Base-by-base conservation (phyloP, 23 tunicate species). In the Ascidia mentula region DNA sequence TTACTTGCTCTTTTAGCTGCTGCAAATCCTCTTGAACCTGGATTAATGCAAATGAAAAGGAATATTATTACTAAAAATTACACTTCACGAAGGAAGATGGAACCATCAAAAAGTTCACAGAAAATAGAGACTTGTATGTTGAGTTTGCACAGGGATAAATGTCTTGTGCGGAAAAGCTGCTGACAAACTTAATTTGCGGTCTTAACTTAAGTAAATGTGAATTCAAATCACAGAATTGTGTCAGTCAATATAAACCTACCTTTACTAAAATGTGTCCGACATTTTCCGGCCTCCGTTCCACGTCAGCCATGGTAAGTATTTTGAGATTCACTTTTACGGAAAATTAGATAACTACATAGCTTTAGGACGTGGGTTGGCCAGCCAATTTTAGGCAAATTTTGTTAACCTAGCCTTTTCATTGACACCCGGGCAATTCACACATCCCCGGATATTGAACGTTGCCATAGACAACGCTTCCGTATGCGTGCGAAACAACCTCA, bases 1-100 rank as follows among this genome's bases (percentile, higher is more conserved):
- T 84, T 31, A 87, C 37, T 72, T 92, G 91, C 20, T 87, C 86
- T 74, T 92, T 92, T 40, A 92, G 38, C 26, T 85, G 83, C 33
- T 79, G 83, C 35, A 92, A 61, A 38, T 92, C 89, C 45, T 92
- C 97, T 82, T 92, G 97, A 18, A 92, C 97, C 97, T 92, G 59
- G 45, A 69, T 6, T 28, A 71, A 71, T 7, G 17, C 34, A 9
- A 71, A 34, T 18, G 31, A 18, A 71, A 71, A 7, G 1, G 31
- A 28, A 34, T 33, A 71, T 18, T 69, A 69, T 3, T 33, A 71
- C 39, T 3, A 34, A 3, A 18, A 34, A 15, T 45, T 45, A 15
- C 18, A 15, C 17, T n/a, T n/a, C n/a, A n/a, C n/a, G n/a, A n/a
- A n/a, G n/a, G n/a, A n/a, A n/a, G n/a, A n/a, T n/a, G n/a, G 32